A percentile compares a stretch with the other conserved stretches of the same genome.
Evolutionary conservation across 2,888 invertebrate species (phyloP).

Genomic region (Phoronis australis): DNA sequence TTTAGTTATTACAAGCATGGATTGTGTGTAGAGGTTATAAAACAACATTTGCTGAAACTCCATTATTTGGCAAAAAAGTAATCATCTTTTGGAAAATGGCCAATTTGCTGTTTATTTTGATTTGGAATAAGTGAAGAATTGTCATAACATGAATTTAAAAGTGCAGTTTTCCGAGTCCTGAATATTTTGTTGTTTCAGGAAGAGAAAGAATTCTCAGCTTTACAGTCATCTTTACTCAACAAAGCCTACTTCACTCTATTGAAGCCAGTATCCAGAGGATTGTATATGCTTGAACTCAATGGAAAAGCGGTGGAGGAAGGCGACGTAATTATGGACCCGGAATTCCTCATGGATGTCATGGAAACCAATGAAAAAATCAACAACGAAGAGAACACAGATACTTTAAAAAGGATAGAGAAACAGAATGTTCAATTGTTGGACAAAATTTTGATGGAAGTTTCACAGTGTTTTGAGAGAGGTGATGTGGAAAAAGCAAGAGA

Average conservation of each 20-base stretch:
- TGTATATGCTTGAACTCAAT: constrained; percentile 72
- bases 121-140: no score
- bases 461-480: constrained; percentile 62
- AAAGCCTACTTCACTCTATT: constrained; percentile 77
- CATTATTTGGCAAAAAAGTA: no score
- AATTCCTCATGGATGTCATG: constrained; percentile 78
- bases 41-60: no score
- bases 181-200: constrained; percentile 54
- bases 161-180: constrained; percentile 8
- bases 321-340: constrained; percentile 62
- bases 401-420: constrained; percentile 37
- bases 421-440: constrained; percentile 27
- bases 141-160: no score
- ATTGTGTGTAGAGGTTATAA: no score
- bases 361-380: constrained; percentile 79
- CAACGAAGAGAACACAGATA: constrained; percentile 59
- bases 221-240: constrained; percentile 82
- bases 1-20: no score
- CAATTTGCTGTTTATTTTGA: no score
- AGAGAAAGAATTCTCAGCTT: constrained; percentile 75
- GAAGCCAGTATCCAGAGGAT: constrained; percentile 71
- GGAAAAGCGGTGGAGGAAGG: constrained; percentile 64
- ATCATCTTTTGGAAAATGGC: not conserved
- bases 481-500: constrained; percentile 64
- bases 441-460: constrained; percentile 56